These are phyloP conservation scores for Amphipyra tragopoginis DNA, from an alignment of 2,888 invertebrate species.

Conservation along the genomic window DNA sequence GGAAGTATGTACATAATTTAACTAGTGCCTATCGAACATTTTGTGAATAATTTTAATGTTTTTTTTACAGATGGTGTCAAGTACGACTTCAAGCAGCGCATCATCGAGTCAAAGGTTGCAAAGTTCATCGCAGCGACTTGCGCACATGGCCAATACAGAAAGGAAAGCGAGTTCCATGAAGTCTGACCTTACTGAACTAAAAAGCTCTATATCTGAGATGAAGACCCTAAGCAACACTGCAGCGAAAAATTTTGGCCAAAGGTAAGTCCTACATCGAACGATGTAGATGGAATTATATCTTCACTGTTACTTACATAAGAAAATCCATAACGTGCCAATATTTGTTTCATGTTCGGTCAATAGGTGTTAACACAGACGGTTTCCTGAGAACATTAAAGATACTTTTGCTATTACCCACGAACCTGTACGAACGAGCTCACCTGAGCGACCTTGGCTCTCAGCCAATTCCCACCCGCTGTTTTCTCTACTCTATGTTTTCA, in stretches of 20 bases:
- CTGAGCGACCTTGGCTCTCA: slow-evolving; percentile 86
- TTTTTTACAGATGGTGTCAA: slow-evolving; percentile 86
- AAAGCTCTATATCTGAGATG: slow-evolving; percentile 96
- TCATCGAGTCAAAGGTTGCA: slow-evolving; percentile 90
- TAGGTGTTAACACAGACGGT: slow-evolving; percentile 68
- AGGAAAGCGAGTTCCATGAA: slow-evolving; percentile 95
- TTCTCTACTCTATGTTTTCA: slow-evolving; percentile 82
- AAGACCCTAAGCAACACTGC: slow-evolving; percentile 91
- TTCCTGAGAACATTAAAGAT: slow-evolving; percentile 65
- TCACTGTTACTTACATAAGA: slow-evolving; percentile 56
- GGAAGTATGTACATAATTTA: neutral
- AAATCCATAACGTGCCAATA: slow-evolving; percentile 64
- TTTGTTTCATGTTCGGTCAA: slow-evolving; percentile 71
- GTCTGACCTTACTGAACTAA: slow-evolving; percentile 94
- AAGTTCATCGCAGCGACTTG: slow-evolving; percentile 89
- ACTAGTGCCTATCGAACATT: slow-evolving; percentile 7
- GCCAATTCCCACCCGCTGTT: slow-evolving; percentile 85
- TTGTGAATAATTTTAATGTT: slow-evolving; percentile 22
- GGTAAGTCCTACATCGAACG: slow-evolving; percentile 67
- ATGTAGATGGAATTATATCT: slow-evolving; percentile 39
- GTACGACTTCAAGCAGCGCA: slow-evolving; percentile 90
- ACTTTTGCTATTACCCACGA: slow-evolving; percentile 71
- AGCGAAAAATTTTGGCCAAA: slow-evolving; percentile 84
- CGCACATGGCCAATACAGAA: slow-evolving; percentile 91
- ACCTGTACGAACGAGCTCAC: slow-evolving; percentile 81